These are phyloP conservation scores for Heliopora coerulea DNA, from an alignment of 92 coral and sea anemone genomes.

Conservation along the genomic window DNA sequence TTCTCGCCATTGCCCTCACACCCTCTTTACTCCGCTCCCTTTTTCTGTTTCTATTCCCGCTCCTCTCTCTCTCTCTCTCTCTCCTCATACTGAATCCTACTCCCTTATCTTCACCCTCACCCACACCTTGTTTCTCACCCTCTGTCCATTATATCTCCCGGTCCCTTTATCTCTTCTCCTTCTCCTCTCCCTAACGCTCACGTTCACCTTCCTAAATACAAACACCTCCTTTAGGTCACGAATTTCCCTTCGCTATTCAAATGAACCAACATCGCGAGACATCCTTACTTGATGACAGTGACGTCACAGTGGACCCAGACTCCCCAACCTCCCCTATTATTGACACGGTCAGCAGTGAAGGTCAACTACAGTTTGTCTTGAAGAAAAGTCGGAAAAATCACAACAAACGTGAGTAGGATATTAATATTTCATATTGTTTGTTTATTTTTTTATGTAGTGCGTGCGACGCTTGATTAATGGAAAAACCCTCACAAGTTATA, in stretches of 20 bases:
- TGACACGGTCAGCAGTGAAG: slow-evolving; percentile 72
- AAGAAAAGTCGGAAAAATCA: slow-evolving; percentile 77
- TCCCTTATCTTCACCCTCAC: no score
- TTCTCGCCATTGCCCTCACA: background rate
- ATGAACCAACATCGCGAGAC: slow-evolving; percentile 95
- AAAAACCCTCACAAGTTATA: no score
- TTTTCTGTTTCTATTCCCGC: background rate
- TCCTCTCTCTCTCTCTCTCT: background rate
- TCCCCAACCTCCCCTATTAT: slow-evolving; percentile 75
- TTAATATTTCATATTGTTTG: background rate
- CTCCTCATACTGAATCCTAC: no score
- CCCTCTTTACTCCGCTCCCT: no score
- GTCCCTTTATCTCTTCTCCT: no score
- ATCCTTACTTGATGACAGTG: slow-evolving; percentile 75
- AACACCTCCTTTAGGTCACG: slow-evolving; percentile 71
- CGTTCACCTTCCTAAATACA: background rate
- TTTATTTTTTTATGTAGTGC: no score
- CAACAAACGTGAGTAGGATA: slow-evolving; percentile 60
- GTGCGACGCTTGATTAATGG: no score
- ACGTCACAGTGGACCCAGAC: slow-evolving; percentile 52
- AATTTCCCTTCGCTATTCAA: slow-evolving; percentile 96
- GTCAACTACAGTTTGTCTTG: slow-evolving; percentile 88
- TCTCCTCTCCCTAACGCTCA: background rate
- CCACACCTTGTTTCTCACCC: background rate
- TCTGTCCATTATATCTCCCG: no score